These are phyloP conservation scores for Macropodus opercularis DNA, from an alignment of 2,797 vertebrate genomes.

Conservation along the genomic window DNA sequence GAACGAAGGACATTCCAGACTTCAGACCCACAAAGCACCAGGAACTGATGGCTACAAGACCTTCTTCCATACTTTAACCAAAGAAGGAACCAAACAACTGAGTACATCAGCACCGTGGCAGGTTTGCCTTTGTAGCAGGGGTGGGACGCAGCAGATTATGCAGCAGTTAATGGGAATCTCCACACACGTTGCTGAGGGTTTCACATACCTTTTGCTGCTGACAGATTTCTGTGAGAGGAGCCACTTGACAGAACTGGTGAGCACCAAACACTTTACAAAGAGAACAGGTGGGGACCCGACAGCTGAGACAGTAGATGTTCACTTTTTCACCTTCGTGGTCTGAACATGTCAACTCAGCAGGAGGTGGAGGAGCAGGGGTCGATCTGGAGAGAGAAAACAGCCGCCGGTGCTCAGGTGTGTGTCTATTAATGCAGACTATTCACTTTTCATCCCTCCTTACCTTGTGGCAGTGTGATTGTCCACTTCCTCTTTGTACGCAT, in stretches of 20 bases:
- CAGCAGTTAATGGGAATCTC: no score
- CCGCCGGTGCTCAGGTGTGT: neutral
- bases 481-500: constrained; percentile 84
- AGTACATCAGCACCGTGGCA: no score
- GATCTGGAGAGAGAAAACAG: constrained; percentile 25
- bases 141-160: no score
- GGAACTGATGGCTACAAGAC: no score
- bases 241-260: constrained; percentile 81
- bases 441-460: constrained; percentile 32
- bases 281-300: constrained; percentile 82
- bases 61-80: no score
- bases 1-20: no score
- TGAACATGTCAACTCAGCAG: constrained; percentile 70
- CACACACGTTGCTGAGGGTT: no score
- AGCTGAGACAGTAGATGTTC: constrained; percentile 86
- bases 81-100: no score
- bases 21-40: no score
- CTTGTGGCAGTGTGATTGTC: constrained; percentile 43
- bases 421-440: neutral
- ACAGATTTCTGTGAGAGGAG: constrained; percentile 78
- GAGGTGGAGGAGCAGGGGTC: constrained; percentile 51
- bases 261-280: constrained; percentile 87
- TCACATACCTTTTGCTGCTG: constrained; percentile 79
- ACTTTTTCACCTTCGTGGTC: constrained; percentile 83
- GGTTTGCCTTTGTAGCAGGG: no score